Evolutionary conservation across 2,113 vertebrate species (phyloP), one percentile per base, ranked within the genome.

Genomic region (Lontra canadensis): DNA sequence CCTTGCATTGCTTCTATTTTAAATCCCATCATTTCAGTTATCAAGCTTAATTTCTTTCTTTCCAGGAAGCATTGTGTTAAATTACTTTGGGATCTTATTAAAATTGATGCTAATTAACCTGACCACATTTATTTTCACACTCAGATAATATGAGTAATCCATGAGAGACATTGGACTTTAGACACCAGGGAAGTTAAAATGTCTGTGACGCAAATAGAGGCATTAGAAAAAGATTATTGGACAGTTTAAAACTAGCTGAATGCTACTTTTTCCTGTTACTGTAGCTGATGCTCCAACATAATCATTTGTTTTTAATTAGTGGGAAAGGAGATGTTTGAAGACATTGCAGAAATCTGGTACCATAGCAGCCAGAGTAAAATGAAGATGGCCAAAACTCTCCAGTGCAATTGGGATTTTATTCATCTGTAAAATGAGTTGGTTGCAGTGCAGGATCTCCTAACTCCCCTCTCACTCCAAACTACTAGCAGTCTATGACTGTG

Each of bases 121-220:
- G 14, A 84, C 93, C 90, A 69, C 95, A 98, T 98, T 98, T 97
- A 97, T 97, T 98, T 97, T 98, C 97, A 98, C 69, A 74, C 89
- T 93, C 94, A 79, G 95, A 95, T 94, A 95, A 76, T 61, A 84
- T 90, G 87, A 98, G 94, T 96, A 98, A 98, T 97, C 85, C 96
- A 84, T 73, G 59, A n/a, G 95, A 98, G 90, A 98, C 0, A 0
- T 4, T 97, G 95, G 97, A 97, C 93, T 96, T 97, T 87, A 95
- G 96, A 93, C 94, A 84, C 20, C 0, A 89, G 91, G 81, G 94
- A 95, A 96, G 97, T 98, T 92, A 97, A 97, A 97, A 93, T 93
- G 95, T n/a, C 88, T 93, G 52, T 98, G 96, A 98, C 87, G 47
- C 95, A 97, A 96, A 94, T 94, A 79, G 86, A 96, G 44, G 57